Evolutionary conservation across 2,113 vertebrate species (phyloP), one percentile per base, ranked within the genome.

Genomic region (Osmerus mordax): DNA sequence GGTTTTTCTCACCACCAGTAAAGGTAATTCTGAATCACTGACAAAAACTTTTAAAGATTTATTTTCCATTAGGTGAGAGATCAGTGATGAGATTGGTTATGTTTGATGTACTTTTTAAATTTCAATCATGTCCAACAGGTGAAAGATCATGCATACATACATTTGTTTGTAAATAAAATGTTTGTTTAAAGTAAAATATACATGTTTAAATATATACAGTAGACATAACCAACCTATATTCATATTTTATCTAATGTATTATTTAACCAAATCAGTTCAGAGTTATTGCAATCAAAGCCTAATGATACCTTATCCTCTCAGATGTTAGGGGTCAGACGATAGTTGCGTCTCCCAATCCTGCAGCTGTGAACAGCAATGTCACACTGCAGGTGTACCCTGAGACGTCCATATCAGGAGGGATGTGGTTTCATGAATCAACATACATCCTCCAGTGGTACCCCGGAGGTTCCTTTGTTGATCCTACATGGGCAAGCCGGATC

Each of bases 331-430:
- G 82, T 36, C 19, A 86, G 19, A 56, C 0, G 0, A 28, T 91
- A 52, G 1, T 21, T 21, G 70, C 86, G 23, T 87, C 87, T 3
- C 0, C 55, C 9, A 90, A 90, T 65, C 84, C 86, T 0, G 0
- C 84, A n/a, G 1, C 72, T 7, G 85, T 88, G 2, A 89, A 89
- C 58, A 75, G 14, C 56, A 81, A 80, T 18, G 84, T 90, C 36
- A 90, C 85, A 3, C 60, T 93, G n/a, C 70, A 14, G 11, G 2
- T 78, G 19, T 70, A 0, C 68, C 79, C 72, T n/a, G 0, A 2
- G 0, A 0, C 0, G 1, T 28, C 0, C 0, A 9, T 59, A 87
- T 28, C 0, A 0, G 1, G 0, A 2, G 6, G 90, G 89, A 0
- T 4, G 9, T 93, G 92, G 92, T 0, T 63, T 2, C 81, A 79